Percentiles rank a stretch among this genome's conserved stretches.
Evolutionary conservation across 2,113 vertebrate species (phyloP).

Genomic region (Triplophysa dalaica): DNA sequence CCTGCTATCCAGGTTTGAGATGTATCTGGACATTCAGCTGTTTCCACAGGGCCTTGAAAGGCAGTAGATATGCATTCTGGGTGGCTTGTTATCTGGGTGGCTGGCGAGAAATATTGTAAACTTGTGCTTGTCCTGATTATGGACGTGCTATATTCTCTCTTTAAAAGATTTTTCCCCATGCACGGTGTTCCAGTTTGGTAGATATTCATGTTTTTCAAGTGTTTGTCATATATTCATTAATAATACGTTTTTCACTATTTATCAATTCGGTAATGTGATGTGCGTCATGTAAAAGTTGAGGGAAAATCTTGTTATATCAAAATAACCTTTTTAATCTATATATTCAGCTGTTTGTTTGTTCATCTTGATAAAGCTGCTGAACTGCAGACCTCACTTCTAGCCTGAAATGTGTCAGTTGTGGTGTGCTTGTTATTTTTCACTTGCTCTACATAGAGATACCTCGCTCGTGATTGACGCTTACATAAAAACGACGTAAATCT

Average conservation of each 20-base stretch:
- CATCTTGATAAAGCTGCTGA: neutral
- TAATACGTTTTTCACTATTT: neutral
- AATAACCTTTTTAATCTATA: neutral
- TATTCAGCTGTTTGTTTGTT: neutral
- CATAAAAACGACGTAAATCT: neutral
- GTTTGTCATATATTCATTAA: neutral
- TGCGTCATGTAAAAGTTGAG: neutral
- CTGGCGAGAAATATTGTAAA: neutral
- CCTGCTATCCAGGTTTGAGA: too few species aligned
- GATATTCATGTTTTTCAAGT: neutral
- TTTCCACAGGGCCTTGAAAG: neutral
- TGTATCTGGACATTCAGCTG: neutral
- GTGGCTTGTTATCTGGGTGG: slow-evolving; percentile 20
- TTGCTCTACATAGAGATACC: neutral
- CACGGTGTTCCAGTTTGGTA: neutral
- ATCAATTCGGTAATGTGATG: neutral
- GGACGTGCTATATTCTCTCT: slow-evolving; percentile 20
- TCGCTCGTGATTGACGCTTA: neutral
- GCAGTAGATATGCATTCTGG: neutral
- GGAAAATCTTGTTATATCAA: neutral
- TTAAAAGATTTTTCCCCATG: neutral
- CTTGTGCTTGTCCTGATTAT: slow-evolving; percentile 22
- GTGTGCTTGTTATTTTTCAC: neutral
- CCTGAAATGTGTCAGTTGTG: neutral
- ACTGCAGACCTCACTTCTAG: neutral